Evolutionary conservation across 2,888 invertebrate species (phyloP), one percentile per base, ranked within the genome.

Genomic region (Encarsia formosa): DNA sequence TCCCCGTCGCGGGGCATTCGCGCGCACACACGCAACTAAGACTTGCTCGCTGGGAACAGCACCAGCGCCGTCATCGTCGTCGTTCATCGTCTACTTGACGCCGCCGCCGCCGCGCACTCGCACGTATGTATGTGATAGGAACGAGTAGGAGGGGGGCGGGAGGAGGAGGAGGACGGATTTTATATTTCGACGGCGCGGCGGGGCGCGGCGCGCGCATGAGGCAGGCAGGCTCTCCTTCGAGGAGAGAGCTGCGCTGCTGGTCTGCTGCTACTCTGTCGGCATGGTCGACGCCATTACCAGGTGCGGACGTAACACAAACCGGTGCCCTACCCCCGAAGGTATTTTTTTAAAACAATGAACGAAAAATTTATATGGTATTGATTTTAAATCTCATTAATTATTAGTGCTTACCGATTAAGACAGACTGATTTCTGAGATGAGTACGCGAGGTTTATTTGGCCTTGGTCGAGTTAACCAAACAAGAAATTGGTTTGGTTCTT

Each of bases 281-380:
- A 70, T 68, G 67, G 68, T 69, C 68, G 70, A 65, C 68, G 69
- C 69, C 69, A 68, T 68, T 68, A 67, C 60, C 42, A 50, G 49
- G 49, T 46, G 34, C 26, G 53, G 45, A 35, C 8, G 26, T 24
- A 11, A n/a, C 9, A 22, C 13, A 6, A n/a, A 4, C 15, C 2
- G 15, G 22, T 34, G 18, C 44, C 48, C 37, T 19, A 16, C 16
- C 9, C n/a, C 15, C 20, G n/a, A n/a, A n/a, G n/a, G n/a, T n/a
- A n/a, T n/a, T n/a, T n/a, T n/a, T n/a, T n/a, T n/a, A n/a, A n/a
- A n/a, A n/a, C n/a, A n/a, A n/a, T n/a, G n/a, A n/a, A n/a, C n/a
- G n/a, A n/a, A n/a, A n/a, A n/a, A n/a, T n/a, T n/a, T n/a, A n/a
- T n/a, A n/a, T n/a, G n/a, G n/a, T n/a, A n/a, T n/a, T n/a, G n/a